phyloP scores from a whole-genome alignment of 2,113 vertebrate species.

The Recurvirostra avosetta region DNA sequence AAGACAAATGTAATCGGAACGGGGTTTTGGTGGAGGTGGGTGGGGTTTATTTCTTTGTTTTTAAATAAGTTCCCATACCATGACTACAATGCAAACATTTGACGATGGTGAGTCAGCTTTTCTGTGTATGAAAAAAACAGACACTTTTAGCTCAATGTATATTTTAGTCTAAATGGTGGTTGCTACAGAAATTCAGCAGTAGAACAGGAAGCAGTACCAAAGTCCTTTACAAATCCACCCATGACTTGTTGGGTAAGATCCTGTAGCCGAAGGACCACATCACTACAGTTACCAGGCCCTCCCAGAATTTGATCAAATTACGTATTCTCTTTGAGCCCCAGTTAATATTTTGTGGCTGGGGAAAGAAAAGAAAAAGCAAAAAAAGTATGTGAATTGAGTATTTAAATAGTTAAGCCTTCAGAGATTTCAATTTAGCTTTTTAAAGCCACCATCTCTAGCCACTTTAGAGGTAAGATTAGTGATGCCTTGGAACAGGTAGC shows the following conservation, averaged over 20 bases:
- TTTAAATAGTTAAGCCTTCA: background rate
- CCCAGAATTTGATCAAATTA: background rate
- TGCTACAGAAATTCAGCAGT: background rate
- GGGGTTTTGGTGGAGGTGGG: fast-evolving
- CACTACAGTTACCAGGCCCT: background rate
- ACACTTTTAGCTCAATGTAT: background rate
- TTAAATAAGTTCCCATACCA: background rate
- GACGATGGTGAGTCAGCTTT: background rate
- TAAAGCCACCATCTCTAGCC: background rate
- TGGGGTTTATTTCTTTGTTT: background rate
- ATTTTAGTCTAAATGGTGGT: background rate
- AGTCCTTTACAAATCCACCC: background rate
- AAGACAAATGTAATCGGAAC: background rate
- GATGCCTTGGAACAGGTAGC: background rate
- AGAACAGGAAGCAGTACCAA: background rate
- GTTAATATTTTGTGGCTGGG: background rate
- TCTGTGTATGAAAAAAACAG: background rate
- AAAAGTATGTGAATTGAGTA: fast-evolving
- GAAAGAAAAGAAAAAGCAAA: background rate
- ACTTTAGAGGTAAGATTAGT: too few species aligned
- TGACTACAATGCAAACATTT: background rate
- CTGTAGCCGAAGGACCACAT: fast-evolving
- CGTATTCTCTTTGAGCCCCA: background rate
- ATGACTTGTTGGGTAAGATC: background rate
- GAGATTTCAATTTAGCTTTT: background rate